A percentile compares a stretch with the other conserved stretches of the same genome.
phyloP scores from a whole-genome alignment of 2,888 invertebrate species.

The Aspidapion aeneum region DNA sequence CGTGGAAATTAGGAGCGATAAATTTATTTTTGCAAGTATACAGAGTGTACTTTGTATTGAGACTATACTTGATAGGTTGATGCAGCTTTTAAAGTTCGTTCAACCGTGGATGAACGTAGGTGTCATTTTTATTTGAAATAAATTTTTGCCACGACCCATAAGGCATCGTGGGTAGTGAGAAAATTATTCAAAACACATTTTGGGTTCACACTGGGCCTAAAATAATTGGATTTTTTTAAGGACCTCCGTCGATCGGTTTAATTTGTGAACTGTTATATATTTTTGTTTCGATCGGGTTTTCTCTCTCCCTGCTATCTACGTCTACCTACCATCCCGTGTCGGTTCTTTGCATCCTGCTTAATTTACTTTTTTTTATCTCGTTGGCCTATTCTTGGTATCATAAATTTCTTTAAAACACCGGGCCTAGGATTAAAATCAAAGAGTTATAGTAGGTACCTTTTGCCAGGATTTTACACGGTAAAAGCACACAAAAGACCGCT shows the following conservation, averaged over 20 bases:
- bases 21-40: no score
- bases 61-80: no score
- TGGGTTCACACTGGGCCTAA: neutral
- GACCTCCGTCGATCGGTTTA: constrained; percentile 1
- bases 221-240: neutral
- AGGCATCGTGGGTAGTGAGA: neutral
- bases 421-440: constrained; percentile 24
- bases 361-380: constrained; percentile 26
- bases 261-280: constrained; percentile 37
- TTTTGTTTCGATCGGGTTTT: constrained; percentile 25
- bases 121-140: no score
- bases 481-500: no score
- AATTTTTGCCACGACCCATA: no score
- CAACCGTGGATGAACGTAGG: no score
- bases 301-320: constrained; percentile 26
- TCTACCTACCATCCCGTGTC: no score
- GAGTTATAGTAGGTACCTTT: constrained; percentile 18
- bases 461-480: neutral
- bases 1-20: no score
- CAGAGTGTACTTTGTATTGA: no score
- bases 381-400: constrained; percentile 23
- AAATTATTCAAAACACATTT: neutral
- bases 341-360: no score
- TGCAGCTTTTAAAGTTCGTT: no score
- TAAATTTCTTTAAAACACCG: constrained; percentile 20